Percentiles rank a stretch among this genome's conserved stretches.
Conservation (phyloP, 2,113 vertebrate species). For the Hipposideros armiger region DNA sequence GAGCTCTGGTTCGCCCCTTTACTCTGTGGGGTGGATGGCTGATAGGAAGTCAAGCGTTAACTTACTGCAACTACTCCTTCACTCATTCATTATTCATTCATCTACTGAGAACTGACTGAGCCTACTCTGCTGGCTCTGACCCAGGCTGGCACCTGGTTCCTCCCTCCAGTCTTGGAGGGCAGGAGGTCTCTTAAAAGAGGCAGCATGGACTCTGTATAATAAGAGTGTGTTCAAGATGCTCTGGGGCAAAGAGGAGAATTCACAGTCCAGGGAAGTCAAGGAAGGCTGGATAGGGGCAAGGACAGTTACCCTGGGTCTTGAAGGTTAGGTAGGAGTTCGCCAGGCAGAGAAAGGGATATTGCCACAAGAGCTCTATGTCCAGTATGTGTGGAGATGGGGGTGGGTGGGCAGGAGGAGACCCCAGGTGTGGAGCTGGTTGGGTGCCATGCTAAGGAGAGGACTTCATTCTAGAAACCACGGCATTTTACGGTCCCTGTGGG, state of each 20-base stretch:
- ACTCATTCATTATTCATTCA: not conserved
- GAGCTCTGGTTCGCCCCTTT: not conserved
- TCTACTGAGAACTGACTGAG: not conserved
- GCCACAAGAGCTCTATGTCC: too few relatives aligned
- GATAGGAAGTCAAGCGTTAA: not conserved
- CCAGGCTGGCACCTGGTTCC: not conserved
- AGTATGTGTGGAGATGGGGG: not conserved
- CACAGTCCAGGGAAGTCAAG: not conserved
- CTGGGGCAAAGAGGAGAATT: not conserved
- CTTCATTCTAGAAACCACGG: not conserved
- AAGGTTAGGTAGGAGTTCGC: not conserved
- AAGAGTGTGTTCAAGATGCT: not conserved
- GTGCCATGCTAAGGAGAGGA: not conserved
- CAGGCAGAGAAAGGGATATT: not conserved
- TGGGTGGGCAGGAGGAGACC: not conserved
- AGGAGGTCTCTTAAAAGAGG: not conserved
- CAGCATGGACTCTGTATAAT: too few relatives aligned
- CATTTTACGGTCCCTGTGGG: not conserved
- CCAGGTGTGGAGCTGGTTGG: too few relatives aligned
- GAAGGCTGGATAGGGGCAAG: not conserved
- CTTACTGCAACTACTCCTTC: rapidly evolving
- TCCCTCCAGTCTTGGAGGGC: too few relatives aligned
- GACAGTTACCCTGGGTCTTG: not conserved
- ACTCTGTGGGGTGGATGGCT: rapidly evolving
- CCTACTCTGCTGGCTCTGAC: not conserved